Conservation (phyloP, 2,113 vertebrate genomes). For the Albula goreensis region DNA sequence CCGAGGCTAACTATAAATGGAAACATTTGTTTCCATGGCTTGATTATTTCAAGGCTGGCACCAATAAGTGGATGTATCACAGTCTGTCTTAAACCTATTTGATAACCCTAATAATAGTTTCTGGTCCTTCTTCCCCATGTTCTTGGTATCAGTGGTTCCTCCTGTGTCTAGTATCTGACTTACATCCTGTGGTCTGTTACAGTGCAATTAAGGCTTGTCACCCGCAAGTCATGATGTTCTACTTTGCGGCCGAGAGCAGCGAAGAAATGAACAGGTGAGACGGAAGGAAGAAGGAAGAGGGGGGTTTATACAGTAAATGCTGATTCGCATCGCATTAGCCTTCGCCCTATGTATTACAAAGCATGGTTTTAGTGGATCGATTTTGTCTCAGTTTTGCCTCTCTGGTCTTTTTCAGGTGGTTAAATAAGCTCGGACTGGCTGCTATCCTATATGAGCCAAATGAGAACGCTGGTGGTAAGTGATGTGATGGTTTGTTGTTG, state of each 20-base stretch:
- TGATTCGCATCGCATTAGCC: not conserved
- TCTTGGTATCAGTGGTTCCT: not conserved
- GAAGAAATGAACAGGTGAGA: conserved; percentile 93
- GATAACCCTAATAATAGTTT: not conserved
- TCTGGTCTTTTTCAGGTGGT: conserved; percentile 75
- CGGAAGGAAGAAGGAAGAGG: not conserved
- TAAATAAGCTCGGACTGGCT: conserved; percentile 90
- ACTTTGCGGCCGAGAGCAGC: conserved; percentile 89
- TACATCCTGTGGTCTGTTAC: conserved; percentile 16
- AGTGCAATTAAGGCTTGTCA: conserved; percentile 96
- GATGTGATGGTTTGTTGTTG: not conserved
- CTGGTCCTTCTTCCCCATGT: not conserved
- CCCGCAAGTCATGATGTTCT: conserved; percentile 91
- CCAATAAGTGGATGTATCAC: too few species aligned
- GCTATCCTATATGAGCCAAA: conserved; percentile 69
- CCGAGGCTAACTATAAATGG: too few species aligned
- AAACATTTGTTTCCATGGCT: not conserved
- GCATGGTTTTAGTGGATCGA: too few species aligned
- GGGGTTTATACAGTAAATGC: not conserved
- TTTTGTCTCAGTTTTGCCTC: not conserved
- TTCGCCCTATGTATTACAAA: too few species aligned
- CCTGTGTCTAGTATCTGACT: not conserved
- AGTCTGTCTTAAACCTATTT: not conserved
- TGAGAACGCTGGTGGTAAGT: conserved; percentile 33
- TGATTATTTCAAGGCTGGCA: not conserved